Evolutionary conservation across 2,797 vertebrate species (phyloP).

Genomic region (Babyrousa celebensis): DNA sequence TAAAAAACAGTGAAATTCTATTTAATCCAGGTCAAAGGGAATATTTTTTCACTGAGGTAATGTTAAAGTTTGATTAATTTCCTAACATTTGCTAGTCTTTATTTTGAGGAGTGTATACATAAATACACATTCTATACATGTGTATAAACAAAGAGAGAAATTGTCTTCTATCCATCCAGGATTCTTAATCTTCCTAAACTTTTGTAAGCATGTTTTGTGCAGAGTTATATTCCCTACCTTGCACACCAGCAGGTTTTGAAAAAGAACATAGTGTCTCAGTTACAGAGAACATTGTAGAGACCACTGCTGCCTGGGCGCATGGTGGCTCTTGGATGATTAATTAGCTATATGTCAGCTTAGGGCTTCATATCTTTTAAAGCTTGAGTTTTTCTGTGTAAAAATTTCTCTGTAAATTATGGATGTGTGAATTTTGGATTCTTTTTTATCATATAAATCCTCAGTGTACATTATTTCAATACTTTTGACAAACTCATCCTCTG

Average conservation of each 20-base stretch:
- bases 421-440: not conserved
- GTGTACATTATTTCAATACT: not conserved
- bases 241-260: not conserved
- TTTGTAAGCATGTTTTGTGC: not conserved
- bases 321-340: not conserved
- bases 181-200: not conserved
- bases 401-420: not conserved
- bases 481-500: not conserved
- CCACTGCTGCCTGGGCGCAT: fast-evolving
- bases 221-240: not conserved
- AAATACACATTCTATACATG: not conserved
- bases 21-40: not conserved
- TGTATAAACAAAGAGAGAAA: not conserved
- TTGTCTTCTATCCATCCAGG: not conserved
- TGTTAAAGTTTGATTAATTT: constrained; percentile 28
- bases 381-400: not conserved
- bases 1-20: not conserved
- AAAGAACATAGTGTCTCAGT: not conserved
- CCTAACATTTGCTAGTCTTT: not conserved
- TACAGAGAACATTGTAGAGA: not conserved
- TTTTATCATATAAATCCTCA: not conserved
- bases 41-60: not conserved
- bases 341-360: fast-evolving
- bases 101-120: not conserved
- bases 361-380: not conserved